phyloP scores from a whole-genome alignment of 2,797 vertebrate species.

The Hybognathus amarus region DNA sequence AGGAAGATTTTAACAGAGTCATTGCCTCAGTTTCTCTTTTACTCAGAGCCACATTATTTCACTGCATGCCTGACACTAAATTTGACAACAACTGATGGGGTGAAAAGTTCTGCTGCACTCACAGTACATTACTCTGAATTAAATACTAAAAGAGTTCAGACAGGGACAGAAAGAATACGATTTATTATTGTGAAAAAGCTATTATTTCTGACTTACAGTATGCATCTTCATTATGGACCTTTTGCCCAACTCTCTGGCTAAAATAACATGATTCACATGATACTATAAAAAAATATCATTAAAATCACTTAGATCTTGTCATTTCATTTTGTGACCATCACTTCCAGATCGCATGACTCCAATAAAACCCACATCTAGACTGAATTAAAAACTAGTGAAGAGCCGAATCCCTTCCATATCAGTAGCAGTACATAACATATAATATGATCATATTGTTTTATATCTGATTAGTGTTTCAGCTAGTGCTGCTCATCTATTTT shows the following conservation, averaged over 20 bases:
- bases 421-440: neutral
- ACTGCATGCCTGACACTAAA: slow-evolving; percentile 18
- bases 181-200: neutral
- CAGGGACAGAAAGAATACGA: neutral
- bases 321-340: neutral
- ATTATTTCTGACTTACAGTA: neutral
- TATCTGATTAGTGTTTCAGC: neutral
- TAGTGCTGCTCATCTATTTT: neutral
- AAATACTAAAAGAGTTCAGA: neutral
- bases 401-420: neutral
- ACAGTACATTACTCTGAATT: slow-evolving; percentile 19
- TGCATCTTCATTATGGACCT: neutral
- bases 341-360: neutral
- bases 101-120: slow-evolving; percentile 15
- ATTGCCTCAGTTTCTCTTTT: slow-evolving; percentile 31
- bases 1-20: slow-evolving; percentile 10
- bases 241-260: neutral
- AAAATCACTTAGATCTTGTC: neutral
- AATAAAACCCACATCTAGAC: neutral
- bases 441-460: neutral
- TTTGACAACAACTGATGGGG: slow-evolving; percentile 20
- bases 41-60: slow-evolving; percentile 18
- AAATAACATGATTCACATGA: neutral
- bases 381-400: neutral
- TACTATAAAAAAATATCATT: neutral